Conservation (phyloP, 2,113 vertebrate species). For the Lipotes vexillifer region DNA sequence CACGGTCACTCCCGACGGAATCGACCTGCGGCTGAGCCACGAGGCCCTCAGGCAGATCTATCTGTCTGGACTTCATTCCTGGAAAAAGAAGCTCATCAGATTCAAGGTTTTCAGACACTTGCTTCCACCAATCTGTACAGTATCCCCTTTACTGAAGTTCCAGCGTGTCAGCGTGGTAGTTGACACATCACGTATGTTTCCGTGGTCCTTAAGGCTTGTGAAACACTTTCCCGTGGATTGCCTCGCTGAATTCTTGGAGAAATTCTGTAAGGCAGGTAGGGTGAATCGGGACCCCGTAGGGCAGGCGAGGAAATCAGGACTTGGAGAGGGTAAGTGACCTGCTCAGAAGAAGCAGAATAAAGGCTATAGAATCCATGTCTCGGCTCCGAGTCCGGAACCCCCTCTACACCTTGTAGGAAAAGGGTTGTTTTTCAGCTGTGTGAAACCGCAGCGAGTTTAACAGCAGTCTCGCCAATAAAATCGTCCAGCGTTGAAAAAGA, state of each 20-base stretch:
- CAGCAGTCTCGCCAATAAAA: background rate
- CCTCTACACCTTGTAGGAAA: no score
- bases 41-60: slow-evolving; percentile 94
- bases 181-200: accelerated
- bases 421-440: background rate
- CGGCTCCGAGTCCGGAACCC: background rate
- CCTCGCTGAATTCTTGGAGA: background rate
- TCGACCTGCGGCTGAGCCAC: slow-evolving; percentile 93
- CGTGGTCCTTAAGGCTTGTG: accelerated
- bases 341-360: background rate
- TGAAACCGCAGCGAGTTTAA: accelerated
- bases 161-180: accelerated
- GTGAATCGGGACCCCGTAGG: accelerated
- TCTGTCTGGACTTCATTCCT: slow-evolving; percentile 93
- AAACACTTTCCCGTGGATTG: accelerated
- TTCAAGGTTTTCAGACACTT: slow-evolving; percentile 86
- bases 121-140: accelerated
- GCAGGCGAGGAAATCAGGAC: accelerated
- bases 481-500: accelerated
- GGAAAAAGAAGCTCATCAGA: slow-evolving; percentile 96
- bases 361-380: accelerated
- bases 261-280: background rate
- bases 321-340: background rate
- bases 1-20: slow-evolving; percentile 94
- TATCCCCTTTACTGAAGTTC: accelerated